Base-by-base conservation (phyloP, 1,140 invertebrate genomes). In the Brachionus koreanus region DNA sequence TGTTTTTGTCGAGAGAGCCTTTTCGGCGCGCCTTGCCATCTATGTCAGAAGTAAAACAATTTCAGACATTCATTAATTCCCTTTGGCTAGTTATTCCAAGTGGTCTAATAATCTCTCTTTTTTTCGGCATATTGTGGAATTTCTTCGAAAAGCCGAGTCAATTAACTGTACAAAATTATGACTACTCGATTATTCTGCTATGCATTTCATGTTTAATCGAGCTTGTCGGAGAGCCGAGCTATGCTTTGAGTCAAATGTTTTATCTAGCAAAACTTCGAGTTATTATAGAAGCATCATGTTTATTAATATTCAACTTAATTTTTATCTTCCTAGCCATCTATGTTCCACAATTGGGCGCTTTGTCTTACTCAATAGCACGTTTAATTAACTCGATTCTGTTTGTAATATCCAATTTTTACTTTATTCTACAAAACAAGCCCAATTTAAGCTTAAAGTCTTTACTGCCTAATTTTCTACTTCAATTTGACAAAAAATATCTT, bases 1-100 rank as follows among this genome's bases (percentile, higher is more conserved):
- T 97, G 82, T 97, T 97, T 88, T 87, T 98, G 74, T 94, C 94
- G 42, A 90, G 93, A 84, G 96, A 98, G 89, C 94, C 95, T 81
- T 94, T 98, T 87, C 91, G 94, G 84, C 92, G 94, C 87, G 95
- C 95, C 5, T 33, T 82, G 16, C 79, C 79, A 46, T 33, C 57
- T 37, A n/a, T 49, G 7, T 42, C 39, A 43, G 19, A 29, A 5
- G 12, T 69, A 82, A 65, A 65, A 61, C 95, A 94, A 91, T 91
- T 29, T 93, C 95, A 35, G n/a, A 39, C 37, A 89, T 92, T 97
- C 83, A 92, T 98, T 25, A 98, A 98, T 88, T 91, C 97, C 84
- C 91, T 97, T 83, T 98, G 96, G 96, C 89, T 65, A 10, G 57
- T 82, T 3, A 16, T 82, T 19, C 79, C 79, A 43, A 67, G n/a